Conservation (phyloP, 1,140 invertebrate genomes). For the Heliconius eleuchia region DNA sequence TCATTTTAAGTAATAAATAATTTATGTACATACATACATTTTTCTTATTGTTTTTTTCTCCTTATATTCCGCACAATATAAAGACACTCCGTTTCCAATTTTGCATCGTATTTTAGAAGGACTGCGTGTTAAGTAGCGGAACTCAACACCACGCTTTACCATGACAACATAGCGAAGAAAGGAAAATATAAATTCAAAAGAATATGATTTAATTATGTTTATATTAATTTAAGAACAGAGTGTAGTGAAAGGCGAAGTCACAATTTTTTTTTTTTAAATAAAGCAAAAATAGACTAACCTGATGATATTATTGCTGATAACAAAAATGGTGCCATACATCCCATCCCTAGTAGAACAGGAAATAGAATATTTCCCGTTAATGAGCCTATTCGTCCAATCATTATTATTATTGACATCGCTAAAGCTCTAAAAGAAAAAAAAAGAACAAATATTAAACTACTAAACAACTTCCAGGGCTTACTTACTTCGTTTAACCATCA, state of each 20-base stretch:
- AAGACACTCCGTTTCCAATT: too few relatives aligned
- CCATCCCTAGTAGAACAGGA: conserved; percentile 52
- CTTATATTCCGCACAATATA: too few relatives aligned
- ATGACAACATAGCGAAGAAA: too few relatives aligned
- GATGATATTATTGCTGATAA: conserved; percentile 46
- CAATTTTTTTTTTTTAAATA: background rate
- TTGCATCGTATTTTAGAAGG: too few relatives aligned
- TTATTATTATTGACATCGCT: conserved; percentile 46
- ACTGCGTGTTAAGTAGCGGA: too few relatives aligned
- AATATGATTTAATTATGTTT: too few relatives aligned
- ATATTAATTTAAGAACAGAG: too few relatives aligned
- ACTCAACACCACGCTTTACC: too few relatives aligned
- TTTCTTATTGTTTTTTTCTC: background rate
- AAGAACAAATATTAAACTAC: background rate
- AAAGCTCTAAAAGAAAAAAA: conserved; percentile 44
- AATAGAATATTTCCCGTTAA: conserved; percentile 54
- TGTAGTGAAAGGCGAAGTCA: too few relatives aligned
- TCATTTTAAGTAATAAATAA: background rate
- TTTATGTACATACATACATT: background rate
- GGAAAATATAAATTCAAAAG: too few relatives aligned
- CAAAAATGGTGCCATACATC: conserved; percentile 64
- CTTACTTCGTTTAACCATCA: too few relatives aligned
- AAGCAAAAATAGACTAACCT: conserved; percentile 44
- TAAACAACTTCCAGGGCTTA: too few relatives aligned
- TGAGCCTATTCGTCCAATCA: conserved; percentile 48